A percentile compares a stretch with the other conserved stretches of the same genome.
Conservation (phyloP, 2,113 vertebrate species). For the Campylorhamphus procurvoides region DNA sequence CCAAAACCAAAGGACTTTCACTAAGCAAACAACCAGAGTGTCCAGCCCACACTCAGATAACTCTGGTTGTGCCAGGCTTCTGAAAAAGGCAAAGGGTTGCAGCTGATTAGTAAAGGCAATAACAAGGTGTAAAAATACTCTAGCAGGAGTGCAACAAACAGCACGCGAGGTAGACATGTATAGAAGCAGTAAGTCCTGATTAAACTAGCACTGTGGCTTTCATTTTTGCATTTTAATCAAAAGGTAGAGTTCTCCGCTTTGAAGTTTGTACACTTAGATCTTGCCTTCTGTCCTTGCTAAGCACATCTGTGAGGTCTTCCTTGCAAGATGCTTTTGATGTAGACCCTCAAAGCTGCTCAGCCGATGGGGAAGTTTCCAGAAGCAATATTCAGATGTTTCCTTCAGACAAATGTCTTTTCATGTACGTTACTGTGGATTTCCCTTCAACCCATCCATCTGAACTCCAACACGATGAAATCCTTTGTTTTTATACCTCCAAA, state of each 20-base stretch:
- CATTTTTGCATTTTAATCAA: constrained; percentile 57
- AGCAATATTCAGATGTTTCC: neutral
- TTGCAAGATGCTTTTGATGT: constrained; percentile 43
- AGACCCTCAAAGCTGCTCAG: constrained; percentile 55
- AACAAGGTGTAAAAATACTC: constrained; percentile 68
- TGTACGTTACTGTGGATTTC: neutral
- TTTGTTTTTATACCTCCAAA: constrained; percentile 38
- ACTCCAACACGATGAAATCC: constrained; percentile 9
- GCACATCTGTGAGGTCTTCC: constrained; percentile 58
- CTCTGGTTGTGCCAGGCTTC: constrained; percentile 17
- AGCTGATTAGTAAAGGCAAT: constrained; percentile 67
- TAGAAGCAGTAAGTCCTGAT: constrained; percentile 66
- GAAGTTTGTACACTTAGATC: constrained; percentile 15
- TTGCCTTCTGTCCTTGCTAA: constrained; percentile 40
- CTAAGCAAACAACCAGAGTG: constrained; percentile 8
- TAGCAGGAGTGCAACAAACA: constrained; percentile 72
- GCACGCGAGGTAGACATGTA: constrained; percentile 78
- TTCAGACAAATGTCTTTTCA: neutral
- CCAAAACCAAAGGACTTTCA: neutral
- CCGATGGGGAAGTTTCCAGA: constrained; percentile 38
- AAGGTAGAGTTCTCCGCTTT: neutral
- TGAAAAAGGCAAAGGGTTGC: constrained; percentile 32
- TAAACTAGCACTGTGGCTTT: constrained; percentile 70
- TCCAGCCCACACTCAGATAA: constrained; percentile 37
- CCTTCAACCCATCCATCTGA: constrained; percentile 15